Percentiles rank a stretch among this genome's conserved stretches.
Evolutionary conservation across 2,113 vertebrate genomes (phyloP).

Genomic region (Scophthalmus maximus): DNA sequence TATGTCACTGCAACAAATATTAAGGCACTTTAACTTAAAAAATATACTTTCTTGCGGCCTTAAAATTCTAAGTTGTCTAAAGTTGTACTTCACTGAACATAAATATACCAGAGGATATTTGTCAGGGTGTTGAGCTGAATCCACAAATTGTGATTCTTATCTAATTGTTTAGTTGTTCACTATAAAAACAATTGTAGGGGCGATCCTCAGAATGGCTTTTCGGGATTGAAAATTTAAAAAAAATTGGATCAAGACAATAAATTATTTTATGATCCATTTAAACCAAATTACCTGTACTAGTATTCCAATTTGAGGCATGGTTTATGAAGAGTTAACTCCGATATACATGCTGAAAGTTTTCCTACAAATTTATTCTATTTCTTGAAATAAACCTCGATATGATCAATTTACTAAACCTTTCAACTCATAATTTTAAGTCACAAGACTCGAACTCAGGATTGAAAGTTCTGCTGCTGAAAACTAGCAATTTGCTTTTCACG

Average conservation of each 20-base stretch:
- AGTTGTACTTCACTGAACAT: constrained; percentile 16
- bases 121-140: neutral
- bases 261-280: neutral
- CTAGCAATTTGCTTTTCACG: constrained; percentile 56
- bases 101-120: constrained; percentile 14
- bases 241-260: neutral
- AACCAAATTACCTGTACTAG: neutral
- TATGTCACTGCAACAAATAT: constrained; percentile 77
- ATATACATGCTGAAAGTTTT: neutral
- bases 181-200: neutral
- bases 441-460: constrained; percentile 56
- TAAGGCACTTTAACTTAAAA: constrained; percentile 81
- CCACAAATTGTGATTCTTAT: neutral
- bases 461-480: constrained; percentile 62
- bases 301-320: neutral
- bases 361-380: neutral
- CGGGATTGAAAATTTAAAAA: too few relatives aligned
- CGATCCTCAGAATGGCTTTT: neutral
- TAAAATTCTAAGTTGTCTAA: constrained; percentile 71
- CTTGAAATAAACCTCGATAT: constrained; percentile 20
- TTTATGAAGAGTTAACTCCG: neutral
- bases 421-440: constrained; percentile 69
- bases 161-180: constrained; percentile 3
- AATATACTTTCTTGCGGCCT: constrained; percentile 63
- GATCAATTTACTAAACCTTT: constrained; percentile 29